Base-by-base conservation (phyloP, 2,888 invertebrate genomes). In the Drosophila neonasuta region DNA sequence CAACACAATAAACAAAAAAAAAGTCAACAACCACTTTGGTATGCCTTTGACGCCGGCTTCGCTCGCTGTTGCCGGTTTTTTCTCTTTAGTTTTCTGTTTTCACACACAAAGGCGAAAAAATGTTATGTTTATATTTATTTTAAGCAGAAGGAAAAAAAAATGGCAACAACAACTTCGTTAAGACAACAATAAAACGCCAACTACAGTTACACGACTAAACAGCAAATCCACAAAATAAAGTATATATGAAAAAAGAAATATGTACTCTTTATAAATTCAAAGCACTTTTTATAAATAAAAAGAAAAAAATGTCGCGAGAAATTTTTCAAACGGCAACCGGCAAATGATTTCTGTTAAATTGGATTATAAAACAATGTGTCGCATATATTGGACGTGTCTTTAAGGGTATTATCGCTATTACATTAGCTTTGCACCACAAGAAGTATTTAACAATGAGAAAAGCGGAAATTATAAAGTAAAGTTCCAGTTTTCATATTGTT, bases 1-100 rank as follows among this genome's bases (percentile, higher is more conserved):
- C 62, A 42, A 48, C 7, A 68, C 41, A 55, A 60, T 34, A 58
- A 61, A 58, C 30, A 50, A 48, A 39, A 51, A 39, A 51, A 77
- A 77, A 84, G 82, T 84, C 85, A 82, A 84, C 79, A 84, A 84
- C 82, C 82, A 84, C 72, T 57, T 67, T 71, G 82, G 84, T 72
- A 82, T 82, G 79, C 65, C 79, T 79, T 79, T 74, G 63, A 59
- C 52, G 70, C 68, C 68, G 55, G 36, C 8, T 34, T 71, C 52
- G 61, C 52, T 55, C 50, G 64, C 52, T 52, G 54, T 78, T 58
- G 71, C 64, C 75, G 68, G 63, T 59, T 49, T 30, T 65, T 29
- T 44, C 24, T 44, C 24, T 36, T 36, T n/a, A 46, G 34, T 60
- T 69, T 68, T 67, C 58, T 74, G 66, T 64, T 70, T 71, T 74